Evolutionary conservation across 2,888 invertebrate species (phyloP), one percentile per base, ranked within the genome.

Genomic region (Agelastica alni): DNA sequence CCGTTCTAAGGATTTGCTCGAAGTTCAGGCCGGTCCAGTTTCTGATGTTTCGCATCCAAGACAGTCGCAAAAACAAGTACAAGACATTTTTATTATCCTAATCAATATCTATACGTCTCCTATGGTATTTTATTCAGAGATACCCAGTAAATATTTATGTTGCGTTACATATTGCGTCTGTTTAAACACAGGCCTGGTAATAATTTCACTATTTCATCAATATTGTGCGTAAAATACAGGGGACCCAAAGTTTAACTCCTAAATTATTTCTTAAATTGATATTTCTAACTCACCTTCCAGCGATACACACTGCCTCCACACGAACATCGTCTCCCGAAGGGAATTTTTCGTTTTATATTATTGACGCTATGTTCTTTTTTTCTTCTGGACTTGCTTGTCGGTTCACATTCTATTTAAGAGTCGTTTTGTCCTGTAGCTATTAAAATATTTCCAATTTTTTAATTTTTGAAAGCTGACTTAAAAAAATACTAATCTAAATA

Each of bases 301-400:
- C 16, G 73, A 74, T 51, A 75, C 73, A 58, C 75, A 75, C 53
- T 75, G 74, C 59, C 70, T 71, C 75, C 74, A 75, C 18, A 75
- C 74, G 59, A 74, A 74, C 73, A 75, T 74, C 51, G 36, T 45
- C 48, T 1, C 10, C 36, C 53, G 18, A 10, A 18, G 31, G 12
- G 45, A 18, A 10, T 42, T n/a, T 32, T 18, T 7, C 7, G n/a
- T 12, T 32, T 31, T 45, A 20, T 18, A 30, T 45, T 45, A 34
- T 32, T 9, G 6, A 45, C 22, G 13, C 20, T 6, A 32, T 13
- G n/a, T n/a, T 20, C 4, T 32, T 32, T 12, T 32, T 32, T 10
- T 32, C 13, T 7, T 12, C 12, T 14, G 3, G 7, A 2, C n/a
- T 32, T 3, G n/a, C n/a, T n/a, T 10, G 7, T 32, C 4, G 3